Evolutionary conservation across 2,797 vertebrate genomes (phyloP).

Genomic region (Anguilla anguilla): DNA sequence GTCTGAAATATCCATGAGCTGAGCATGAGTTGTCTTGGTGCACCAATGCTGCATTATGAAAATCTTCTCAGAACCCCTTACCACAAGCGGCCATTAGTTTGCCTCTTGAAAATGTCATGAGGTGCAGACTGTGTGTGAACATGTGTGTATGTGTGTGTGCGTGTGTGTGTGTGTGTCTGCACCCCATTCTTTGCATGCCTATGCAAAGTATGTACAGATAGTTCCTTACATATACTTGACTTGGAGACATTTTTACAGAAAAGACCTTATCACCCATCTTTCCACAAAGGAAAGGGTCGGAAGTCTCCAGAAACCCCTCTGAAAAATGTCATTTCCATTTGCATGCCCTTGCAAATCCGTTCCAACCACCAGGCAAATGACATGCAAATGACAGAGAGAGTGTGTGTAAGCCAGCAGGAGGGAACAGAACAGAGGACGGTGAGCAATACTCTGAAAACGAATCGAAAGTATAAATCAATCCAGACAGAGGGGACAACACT

Average conservation of each 20-base stretch:
- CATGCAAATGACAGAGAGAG: conserved; percentile 59
- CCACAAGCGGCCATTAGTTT: background rate
- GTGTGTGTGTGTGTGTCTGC: background rate
- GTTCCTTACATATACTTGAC: background rate
- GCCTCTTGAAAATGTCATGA: background rate
- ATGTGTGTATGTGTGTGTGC: background rate
- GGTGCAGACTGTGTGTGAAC: conserved; percentile 20
- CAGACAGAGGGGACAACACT: background rate
- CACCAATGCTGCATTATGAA: background rate
- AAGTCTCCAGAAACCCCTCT: background rate
- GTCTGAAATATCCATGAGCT: background rate
- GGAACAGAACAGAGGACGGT: background rate
- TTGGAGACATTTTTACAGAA: background rate
- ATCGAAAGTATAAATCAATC: background rate
- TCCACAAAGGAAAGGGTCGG: background rate
- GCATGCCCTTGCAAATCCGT: conserved; percentile 59
- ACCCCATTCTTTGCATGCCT: background rate
- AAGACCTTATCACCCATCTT: background rate
- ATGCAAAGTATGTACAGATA: background rate
- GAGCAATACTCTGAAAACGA: background rate
- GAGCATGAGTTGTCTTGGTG: background rate
- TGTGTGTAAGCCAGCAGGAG: conserved; percentile 3
- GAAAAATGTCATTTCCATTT: conserved; percentile 56
- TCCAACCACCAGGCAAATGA: conserved; percentile 79
- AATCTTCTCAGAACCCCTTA: background rate